These are phyloP conservation scores for Chelonoidis abingdonii DNA, from an alignment of 2,113 vertebrate genomes.

Conservation along the genomic window DNA sequence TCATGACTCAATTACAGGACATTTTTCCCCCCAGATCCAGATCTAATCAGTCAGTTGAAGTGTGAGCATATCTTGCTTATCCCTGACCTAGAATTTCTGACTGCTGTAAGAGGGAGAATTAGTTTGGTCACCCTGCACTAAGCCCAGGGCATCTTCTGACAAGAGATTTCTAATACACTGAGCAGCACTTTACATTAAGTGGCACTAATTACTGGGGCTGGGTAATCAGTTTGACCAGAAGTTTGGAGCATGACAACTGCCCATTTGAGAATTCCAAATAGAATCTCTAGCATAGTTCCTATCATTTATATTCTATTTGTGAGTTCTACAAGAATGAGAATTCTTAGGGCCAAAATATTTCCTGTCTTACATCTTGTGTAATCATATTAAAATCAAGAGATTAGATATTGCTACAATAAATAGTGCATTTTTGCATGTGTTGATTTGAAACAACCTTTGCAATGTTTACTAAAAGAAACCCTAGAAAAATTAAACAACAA, in stretches of 20 bases:
- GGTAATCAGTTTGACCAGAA: slow-evolving; percentile 67
- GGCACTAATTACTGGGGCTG: slow-evolving; percentile 61
- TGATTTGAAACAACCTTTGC: background rate
- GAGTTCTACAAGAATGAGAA: background rate
- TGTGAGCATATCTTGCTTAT: slow-evolving; percentile 50
- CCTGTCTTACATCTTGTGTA: background rate
- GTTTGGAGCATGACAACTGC: slow-evolving; percentile 13
- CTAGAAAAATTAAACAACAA: background rate
- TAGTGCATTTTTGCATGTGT: background rate
- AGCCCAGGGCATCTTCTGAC: slow-evolving; percentile 72
- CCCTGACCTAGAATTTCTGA: slow-evolving; percentile 67
- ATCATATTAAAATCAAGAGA: background rate
- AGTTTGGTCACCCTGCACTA: slow-evolving; percentile 73
- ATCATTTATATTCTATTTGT: slow-evolving; percentile 32
- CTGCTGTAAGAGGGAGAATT: slow-evolving; percentile 62
- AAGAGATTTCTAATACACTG: slow-evolving; percentile 69
- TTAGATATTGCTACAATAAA: background rate
- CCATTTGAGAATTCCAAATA: slow-evolving; percentile 26
- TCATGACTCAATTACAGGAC: slow-evolving; percentile 59
- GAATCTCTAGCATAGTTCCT: slow-evolving; percentile 29
- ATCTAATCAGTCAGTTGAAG: slow-evolving; percentile 69
- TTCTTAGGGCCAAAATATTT: background rate
- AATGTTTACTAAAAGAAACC: background rate
- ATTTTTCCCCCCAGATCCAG: slow-evolving; percentile 52
- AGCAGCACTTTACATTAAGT: slow-evolving; percentile 70